phyloP scores from a whole-genome alignment of 92 coral and sea anemone genomes.

The Paramuricea clavata region DNA sequence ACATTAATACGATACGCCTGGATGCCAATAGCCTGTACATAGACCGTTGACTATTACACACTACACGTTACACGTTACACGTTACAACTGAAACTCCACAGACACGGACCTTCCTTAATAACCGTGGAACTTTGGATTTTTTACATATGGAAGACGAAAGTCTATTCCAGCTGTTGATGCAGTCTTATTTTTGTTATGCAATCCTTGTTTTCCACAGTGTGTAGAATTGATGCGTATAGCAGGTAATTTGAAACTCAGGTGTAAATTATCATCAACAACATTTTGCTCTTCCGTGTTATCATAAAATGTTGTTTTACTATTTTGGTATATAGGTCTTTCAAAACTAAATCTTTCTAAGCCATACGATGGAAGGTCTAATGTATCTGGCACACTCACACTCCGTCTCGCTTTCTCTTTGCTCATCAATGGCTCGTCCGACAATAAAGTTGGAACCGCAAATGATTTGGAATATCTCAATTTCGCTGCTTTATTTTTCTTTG shows the following conservation, averaged over 20 bases:
- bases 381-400: conserved; percentile 19
- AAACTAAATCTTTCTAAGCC: conserved; percentile 2
- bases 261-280: not conserved
- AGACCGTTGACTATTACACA: not conserved
- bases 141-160: conserved; percentile 10
- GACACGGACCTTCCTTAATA: not conserved
- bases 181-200: not conserved
- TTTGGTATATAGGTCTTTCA: not conserved
- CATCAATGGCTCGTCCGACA: not conserved
- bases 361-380: not conserved
- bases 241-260: conserved; percentile 1
- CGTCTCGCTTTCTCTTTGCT: conserved; percentile 4
- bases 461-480: conserved; percentile 31
- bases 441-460: not conserved
- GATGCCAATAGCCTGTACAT: too few relatives aligned
- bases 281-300: not conserved
- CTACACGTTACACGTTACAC: not conserved
- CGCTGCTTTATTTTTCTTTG: not conserved
- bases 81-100: not conserved
- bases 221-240: conserved; percentile 19
- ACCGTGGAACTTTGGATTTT: not conserved
- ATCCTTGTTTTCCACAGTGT: not conserved
- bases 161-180: not conserved
- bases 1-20: not conserved
- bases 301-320: not conserved